phyloP scores from a whole-genome alignment of 2,888 invertebrate genomes.

The Cactoblastis cactorum region DNA sequence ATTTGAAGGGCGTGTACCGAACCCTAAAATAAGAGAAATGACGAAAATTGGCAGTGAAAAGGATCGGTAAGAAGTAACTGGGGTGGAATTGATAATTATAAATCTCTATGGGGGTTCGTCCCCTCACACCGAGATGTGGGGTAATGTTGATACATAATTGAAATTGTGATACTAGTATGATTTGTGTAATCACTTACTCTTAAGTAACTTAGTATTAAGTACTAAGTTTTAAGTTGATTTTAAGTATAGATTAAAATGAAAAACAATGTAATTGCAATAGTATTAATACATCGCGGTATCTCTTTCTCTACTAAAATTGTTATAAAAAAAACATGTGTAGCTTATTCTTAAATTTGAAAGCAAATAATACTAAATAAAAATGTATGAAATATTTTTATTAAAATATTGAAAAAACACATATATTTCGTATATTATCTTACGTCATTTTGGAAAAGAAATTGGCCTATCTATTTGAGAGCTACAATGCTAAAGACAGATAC shows the following conservation, averaged over 20 bases:
- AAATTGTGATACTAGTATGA: slow-evolving; percentile 41
- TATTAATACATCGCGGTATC: too few relatives aligned
- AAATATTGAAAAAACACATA: too few relatives aligned
- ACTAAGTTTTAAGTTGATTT: slow-evolving; percentile 7
- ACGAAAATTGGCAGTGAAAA: slow-evolving; percentile 22
- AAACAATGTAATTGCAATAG: neutral
- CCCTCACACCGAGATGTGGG: slow-evolving; percentile 31
- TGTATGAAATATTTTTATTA: too few relatives aligned
- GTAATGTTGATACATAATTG: slow-evolving; percentile 48
- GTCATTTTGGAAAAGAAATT: too few relatives aligned
- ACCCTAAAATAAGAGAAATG: slow-evolving; percentile 12
- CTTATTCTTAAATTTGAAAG: too few relatives aligned
- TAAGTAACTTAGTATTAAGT: slow-evolving; percentile 22
- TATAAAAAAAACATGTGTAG: too few relatives aligned
- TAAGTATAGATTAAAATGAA: neutral
- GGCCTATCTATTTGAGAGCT: too few relatives aligned
- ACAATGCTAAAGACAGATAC: too few relatives aligned
- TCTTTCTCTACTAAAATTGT: too few relatives aligned
- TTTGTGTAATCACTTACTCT: slow-evolving; percentile 37
- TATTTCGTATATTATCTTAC: too few relatives aligned
- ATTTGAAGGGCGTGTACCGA: neutral
- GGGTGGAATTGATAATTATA: slow-evolving; percentile 49
- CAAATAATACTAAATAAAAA: too few relatives aligned
- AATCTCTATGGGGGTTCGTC: slow-evolving; percentile 38
- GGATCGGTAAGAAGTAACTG: slow-evolving; percentile 38